Evolutionary conservation across 2,888 invertebrate species (phyloP).

Genomic region (Melolontha melolontha): DNA sequence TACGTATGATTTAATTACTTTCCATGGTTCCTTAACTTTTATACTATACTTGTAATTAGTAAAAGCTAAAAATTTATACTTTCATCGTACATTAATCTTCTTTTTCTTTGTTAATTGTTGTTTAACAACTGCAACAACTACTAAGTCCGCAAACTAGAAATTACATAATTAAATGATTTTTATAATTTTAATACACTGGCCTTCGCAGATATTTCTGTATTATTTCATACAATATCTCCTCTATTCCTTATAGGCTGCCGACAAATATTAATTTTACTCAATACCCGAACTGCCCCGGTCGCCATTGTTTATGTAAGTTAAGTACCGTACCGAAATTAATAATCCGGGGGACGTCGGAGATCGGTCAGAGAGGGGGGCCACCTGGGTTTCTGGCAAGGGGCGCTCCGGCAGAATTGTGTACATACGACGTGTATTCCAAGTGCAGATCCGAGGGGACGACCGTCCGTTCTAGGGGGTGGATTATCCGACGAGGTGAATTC

Average conservation of each 20-base stretch:
- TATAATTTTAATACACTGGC: no score
- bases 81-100: no score
- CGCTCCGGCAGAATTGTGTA: slow-evolving; percentile 11
- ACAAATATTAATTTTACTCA: slow-evolving; percentile 35
- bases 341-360: slow-evolving; percentile 4
- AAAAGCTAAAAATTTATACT: no score
- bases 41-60: no score
- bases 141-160: no score
- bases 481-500: slow-evolving; percentile 58
- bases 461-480: slow-evolving; percentile 45
- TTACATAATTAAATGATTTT: no score
- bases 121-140: no score
- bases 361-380: background rate
- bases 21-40: no score
- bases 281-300: slow-evolving; percentile 5
- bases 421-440: background rate
- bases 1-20: no score
- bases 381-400: background rate
- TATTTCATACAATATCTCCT: no score
- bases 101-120: no score
- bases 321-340: slow-evolving; percentile 32
- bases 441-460: background rate
- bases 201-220: no score
- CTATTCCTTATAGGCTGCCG: background rate
- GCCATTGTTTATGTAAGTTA: slow-evolving; percentile 36